Evolutionary conservation across 2,888 invertebrate species (phyloP).

Genomic region (Teleogryllus oceanicus): DNA sequence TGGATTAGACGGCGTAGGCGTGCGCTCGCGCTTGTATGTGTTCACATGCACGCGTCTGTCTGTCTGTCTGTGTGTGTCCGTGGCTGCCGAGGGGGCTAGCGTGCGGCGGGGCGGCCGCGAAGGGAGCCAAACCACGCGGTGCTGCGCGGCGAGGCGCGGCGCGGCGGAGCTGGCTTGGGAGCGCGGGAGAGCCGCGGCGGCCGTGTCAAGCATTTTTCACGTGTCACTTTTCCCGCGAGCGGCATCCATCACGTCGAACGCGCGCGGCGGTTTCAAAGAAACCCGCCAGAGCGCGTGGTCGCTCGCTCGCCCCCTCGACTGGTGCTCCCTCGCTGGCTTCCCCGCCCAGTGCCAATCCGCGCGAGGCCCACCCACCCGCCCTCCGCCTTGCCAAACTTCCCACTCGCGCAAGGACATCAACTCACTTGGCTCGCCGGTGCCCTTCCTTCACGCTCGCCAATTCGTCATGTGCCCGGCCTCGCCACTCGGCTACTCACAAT

Average conservation of each 20-base stretch:
- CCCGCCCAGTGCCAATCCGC: neutral
- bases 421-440: too few relatives aligned
- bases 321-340: too few relatives aligned
- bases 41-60: neutral
- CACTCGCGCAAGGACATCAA: neutral
- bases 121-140: conserved; percentile 35
- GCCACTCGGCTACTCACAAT: too few relatives aligned
- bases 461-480: too few relatives aligned
- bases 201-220: conserved; percentile 33
- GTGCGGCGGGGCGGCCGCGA: conserved; percentile 40
- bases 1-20: neutral
- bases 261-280: conserved; percentile 23
- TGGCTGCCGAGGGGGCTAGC: conserved; percentile 24
- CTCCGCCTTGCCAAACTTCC: neutral
- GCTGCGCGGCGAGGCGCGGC: conserved; percentile 22
- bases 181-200: conserved; percentile 23
- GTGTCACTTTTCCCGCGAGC: conserved; percentile 34
- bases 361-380: neutral
- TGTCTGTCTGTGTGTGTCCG: neutral
- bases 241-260: conserved; percentile 32
- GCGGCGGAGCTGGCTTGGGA: conserved; percentile 19
- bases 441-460: too few relatives aligned
- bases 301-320: neutral
- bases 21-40: neutral
- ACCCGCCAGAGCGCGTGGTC: neutral